Conservation (phyloP, 1,140 invertebrate species). For the Thaumetopoea pityocampa region DNA sequence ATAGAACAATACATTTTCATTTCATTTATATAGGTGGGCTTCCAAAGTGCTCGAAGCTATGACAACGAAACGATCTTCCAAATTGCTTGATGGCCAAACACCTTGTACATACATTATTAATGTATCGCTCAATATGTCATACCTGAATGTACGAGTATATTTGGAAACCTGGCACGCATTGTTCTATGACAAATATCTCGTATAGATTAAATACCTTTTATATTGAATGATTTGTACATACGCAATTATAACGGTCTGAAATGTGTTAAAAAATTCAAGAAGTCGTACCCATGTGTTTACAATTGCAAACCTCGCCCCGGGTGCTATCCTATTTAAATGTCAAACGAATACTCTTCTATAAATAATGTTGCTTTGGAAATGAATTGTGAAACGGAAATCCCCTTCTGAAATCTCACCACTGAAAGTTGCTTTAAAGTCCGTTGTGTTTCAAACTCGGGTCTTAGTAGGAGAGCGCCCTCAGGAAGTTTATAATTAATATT, state of each 20-base stretch:
- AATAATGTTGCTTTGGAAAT: constrained; percentile 3
- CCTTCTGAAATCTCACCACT: constrained; percentile 4
- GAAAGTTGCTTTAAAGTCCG: constrained; percentile 33
- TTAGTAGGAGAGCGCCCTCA: constrained; percentile 23
- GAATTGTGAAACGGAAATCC: constrained; percentile 3
- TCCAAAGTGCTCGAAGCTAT: constrained; percentile 18
- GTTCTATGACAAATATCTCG: constrained; percentile 1
- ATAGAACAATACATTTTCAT: constrained; percentile 41
- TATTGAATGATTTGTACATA: too few species aligned
- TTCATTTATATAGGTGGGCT: too few species aligned
- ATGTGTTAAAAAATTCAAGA: too few species aligned
- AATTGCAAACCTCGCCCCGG: too few species aligned
- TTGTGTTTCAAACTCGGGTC: constrained; percentile 38
- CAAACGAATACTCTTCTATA: too few species aligned
- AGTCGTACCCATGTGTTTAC: too few species aligned
- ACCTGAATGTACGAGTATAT: constrained; percentile 9
- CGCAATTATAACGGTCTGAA: too few species aligned
- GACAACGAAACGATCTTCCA: constrained; percentile 28
- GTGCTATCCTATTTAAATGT: too few species aligned
- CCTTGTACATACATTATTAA: constrained; percentile 26
- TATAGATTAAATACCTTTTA: too few species aligned
- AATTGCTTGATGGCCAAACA: constrained; percentile 21
- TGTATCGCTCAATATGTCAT: constrained; percentile 18
- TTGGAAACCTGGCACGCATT: constrained; percentile 1
- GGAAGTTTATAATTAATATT: constrained; percentile 60